These are phyloP conservation scores for Stegana nigrithorax DNA, from an alignment of 2,888 invertebrate species.

Conservation along the genomic window DNA sequence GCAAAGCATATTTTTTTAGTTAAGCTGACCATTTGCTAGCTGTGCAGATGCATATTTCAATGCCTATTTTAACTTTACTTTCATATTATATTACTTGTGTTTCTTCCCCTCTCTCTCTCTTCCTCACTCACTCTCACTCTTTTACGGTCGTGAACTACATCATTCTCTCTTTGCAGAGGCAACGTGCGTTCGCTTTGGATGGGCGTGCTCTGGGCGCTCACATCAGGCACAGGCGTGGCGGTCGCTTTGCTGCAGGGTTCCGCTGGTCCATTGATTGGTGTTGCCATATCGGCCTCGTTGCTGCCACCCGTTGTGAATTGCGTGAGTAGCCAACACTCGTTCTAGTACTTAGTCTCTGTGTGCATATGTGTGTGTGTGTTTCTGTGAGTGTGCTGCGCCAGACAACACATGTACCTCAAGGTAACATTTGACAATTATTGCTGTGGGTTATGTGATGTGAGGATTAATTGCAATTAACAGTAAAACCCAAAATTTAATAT, in stretches of 20 bases:
- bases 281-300: constrained; percentile 89
- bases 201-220: constrained; percentile 80
- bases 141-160: too few relatives aligned
- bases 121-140: constrained; percentile 6
- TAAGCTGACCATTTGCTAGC: constrained; percentile 22
- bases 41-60: constrained; percentile 75
- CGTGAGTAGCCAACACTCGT: too few relatives aligned
- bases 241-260: constrained; percentile 87
- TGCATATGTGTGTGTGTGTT: too few relatives aligned
- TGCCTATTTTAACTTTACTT: neutral
- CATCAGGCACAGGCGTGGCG: constrained; percentile 84
- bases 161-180: constrained; percentile 70
- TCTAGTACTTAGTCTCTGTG: too few relatives aligned
- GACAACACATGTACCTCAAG: too few relatives aligned
- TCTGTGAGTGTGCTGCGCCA: too few relatives aligned
- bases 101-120: constrained; percentile 24
- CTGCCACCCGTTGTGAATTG: constrained; percentile 89
- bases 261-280: constrained; percentile 86
- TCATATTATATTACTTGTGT: constrained; percentile 24
- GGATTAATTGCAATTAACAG: too few relatives aligned
- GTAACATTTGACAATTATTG: too few relatives aligned
- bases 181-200: constrained; percentile 80
- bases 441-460: too few relatives aligned
- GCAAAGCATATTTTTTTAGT: too few relatives aligned
- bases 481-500: too few relatives aligned